Evolutionary conservation across 2,888 invertebrate genomes (phyloP), one percentile per base, ranked within the genome.

Genomic region (Lithosia quadra): DNA sequence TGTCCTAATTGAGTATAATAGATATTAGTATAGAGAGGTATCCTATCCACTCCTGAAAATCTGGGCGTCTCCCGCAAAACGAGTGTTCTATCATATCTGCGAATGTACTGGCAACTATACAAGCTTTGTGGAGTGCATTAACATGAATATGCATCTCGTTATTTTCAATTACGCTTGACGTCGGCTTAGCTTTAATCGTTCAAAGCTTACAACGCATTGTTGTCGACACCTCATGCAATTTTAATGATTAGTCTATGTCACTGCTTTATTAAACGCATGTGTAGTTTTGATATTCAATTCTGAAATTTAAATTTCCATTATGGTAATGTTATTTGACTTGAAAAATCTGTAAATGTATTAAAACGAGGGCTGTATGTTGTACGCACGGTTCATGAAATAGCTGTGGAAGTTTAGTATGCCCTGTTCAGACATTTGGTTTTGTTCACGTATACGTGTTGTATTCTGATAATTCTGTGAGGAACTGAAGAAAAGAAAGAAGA

Each of bases 61-160:
- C 33, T 34, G n/a, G 21, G 15, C 15, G 56, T 24, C 43, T 7
- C 18, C 18, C 15, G 2, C 4, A 33, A 59, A 59, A 59, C 34
- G 11, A 13, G 15, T 15, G 4, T 4, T 10, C 18, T 10, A 9
- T 43, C 28, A 28, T 10, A 33, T 28, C n/a, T 13, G 28, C 28
- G 24, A 28, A 1, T 49, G 24, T n/a, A 49, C 43, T 63, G 34
- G 2, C n/a, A 56, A 11, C 36, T 39, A 21, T 34, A 34, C 18
- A 58, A 33, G 36, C 36, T 60, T 36, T 21, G 18, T 33, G 67
- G 68, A 80, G 80, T 83, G 83, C 84, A 85, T 82, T 82, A 84
- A 84, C 85, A 91, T 92, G 91, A 91, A 92, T 92, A 92, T 92
- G 90, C 90, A 90, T 85, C 88, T 90, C 86, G 90, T 91, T 90